Conservation (phyloP, 2,113 vertebrate genomes). For the Crotalus tigris region DNA sequence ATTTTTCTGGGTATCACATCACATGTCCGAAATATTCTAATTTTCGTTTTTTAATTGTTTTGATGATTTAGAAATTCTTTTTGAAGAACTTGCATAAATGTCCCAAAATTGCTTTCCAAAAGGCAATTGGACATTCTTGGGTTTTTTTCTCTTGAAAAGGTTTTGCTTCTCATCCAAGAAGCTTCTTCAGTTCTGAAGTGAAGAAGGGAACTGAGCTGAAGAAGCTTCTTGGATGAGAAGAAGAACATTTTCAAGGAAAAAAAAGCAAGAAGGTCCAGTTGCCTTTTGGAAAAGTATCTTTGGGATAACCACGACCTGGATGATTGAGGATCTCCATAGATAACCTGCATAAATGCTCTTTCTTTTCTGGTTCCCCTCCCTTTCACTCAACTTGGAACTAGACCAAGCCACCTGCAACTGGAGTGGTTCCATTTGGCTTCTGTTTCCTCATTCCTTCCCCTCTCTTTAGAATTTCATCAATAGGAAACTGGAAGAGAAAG, state of each 20-base stretch:
- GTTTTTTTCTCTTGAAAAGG: background rate
- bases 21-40: too few relatives aligned
- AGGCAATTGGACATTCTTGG: background rate
- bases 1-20: too few relatives aligned
- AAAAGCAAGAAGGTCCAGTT: background rate
- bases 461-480: slow-evolving; percentile 86
- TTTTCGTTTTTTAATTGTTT: too few relatives aligned
- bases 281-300: background rate
- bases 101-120: background rate
- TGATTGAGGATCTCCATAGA: background rate
- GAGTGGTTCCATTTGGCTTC: background rate
- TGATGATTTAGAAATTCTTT: background rate
- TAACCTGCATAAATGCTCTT: background rate
- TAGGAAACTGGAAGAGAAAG: slow-evolving; percentile 91
- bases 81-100: background rate
- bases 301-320: background rate
- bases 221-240: too few relatives aligned
- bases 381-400: background rate
- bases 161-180: background rate
- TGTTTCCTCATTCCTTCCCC: background rate
- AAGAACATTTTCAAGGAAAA: background rate
- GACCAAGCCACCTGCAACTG: background rate
- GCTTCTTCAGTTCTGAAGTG: background rate
- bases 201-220: background rate
- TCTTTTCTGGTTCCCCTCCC: background rate